A percentile compares a stretch with the other conserved stretches of the same genome.
These are phyloP conservation scores for Plutomurus gul DNA, from an alignment of 1,140 invertebrate genomes.

Conservation along the genomic window DNA sequence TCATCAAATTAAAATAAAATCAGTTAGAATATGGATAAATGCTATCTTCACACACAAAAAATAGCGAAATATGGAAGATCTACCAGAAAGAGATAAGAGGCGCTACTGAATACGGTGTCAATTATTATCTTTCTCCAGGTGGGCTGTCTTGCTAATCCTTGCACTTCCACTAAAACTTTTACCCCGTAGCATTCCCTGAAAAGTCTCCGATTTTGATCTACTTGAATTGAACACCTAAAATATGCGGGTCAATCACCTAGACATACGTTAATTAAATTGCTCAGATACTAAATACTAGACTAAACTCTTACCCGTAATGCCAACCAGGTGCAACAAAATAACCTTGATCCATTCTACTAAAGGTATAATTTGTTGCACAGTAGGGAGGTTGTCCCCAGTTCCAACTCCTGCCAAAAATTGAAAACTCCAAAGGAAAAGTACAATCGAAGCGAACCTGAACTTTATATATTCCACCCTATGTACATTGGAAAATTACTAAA, in stretches of 20 bases:
- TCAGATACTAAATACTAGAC: too few relatives aligned
- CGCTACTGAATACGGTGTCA: not conserved
- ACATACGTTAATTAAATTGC: too few relatives aligned
- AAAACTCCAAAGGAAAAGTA: too few relatives aligned
- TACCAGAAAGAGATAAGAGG: not conserved
- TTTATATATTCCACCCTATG: too few relatives aligned
- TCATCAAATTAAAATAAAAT: not conserved
- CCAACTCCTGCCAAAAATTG: too few relatives aligned
- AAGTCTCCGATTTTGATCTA: not conserved
- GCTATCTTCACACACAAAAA: not conserved
- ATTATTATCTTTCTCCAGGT: not conserved
- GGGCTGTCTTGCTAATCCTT: not conserved
- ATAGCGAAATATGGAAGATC: not conserved
- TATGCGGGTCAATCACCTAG: too few relatives aligned
- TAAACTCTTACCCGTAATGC: not conserved
- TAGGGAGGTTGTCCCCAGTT: not conserved
- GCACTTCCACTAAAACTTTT: not conserved
- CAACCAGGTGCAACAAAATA: not conserved
- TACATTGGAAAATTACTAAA: too few relatives aligned
- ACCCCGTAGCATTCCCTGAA: not conserved
- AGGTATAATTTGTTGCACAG: not conserved
- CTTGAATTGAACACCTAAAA: not conserved
- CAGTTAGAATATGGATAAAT: not conserved
- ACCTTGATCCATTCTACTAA: not conserved
- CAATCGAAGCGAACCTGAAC: too few relatives aligned